These are phyloP conservation scores for Chitala chitala DNA, from an alignment of 2,113 vertebrate species.

Conservation along the genomic window DNA sequence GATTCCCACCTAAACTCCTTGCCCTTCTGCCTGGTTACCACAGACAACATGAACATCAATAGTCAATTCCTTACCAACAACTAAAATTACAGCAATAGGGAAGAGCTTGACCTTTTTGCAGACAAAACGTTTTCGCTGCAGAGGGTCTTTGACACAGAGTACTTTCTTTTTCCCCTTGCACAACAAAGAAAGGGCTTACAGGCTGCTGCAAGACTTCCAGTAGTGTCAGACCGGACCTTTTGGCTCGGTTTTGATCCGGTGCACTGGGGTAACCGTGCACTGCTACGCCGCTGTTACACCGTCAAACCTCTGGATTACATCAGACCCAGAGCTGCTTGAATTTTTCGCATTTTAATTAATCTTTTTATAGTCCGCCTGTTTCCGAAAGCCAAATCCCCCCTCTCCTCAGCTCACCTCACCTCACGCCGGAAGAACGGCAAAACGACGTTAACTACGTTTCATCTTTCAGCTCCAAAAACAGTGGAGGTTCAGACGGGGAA, in stretches of 20 bases:
- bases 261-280: background rate
- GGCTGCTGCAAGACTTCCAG: background rate
- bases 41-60: background rate
- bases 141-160: background rate
- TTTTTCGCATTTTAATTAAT: constrained; percentile 52
- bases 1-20: background rate
- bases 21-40: background rate
- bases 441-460: constrained; percentile 3
- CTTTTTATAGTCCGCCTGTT: constrained; percentile 51
- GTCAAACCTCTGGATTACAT: constrained; percentile 46
- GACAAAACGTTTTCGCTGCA: background rate
- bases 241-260: constrained; percentile 18
- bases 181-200: constrained; percentile 1
- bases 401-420: constrained; percentile 29
- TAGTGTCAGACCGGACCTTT: background rate
- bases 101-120: constrained; percentile 62
- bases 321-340: constrained; percentile 28
- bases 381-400: constrained; percentile 33
- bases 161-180: background rate
- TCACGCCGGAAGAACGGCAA: constrained; percentile 2
- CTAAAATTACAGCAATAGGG: background rate
- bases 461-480: background rate
- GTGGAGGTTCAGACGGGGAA: background rate
- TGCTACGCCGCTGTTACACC: constrained; percentile 30
- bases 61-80: background rate